These are phyloP conservation scores for Antrozous pallidus DNA, from an alignment of 2,797 vertebrate genomes.

Conservation along the genomic window DNA sequence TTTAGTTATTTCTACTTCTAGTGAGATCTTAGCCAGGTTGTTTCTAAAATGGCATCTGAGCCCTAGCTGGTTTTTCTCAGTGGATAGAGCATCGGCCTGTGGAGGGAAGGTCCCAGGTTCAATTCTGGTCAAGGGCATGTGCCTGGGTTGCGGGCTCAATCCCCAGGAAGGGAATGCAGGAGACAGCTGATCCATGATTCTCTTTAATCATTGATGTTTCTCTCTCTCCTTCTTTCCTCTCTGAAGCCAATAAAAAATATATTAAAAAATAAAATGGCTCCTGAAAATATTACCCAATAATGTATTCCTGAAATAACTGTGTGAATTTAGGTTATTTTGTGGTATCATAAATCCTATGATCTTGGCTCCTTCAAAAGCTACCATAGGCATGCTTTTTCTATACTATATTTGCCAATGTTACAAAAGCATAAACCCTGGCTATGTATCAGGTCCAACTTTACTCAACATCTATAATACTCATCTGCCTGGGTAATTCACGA, in stretches of 20 bases:
- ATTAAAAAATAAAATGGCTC: background rate
- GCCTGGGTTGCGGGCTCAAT: too few species aligned
- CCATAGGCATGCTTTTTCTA: background rate
- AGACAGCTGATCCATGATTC: too few species aligned
- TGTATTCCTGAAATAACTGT: slow-evolving; percentile 1
- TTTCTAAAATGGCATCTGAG: background rate
- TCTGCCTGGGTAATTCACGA: background rate
- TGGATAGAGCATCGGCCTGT: too few species aligned
- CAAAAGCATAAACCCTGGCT: background rate
- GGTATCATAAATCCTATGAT: background rate
- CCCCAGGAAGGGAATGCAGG: too few species aligned
- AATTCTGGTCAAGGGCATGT: too few species aligned
- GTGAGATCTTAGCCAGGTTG: background rate
- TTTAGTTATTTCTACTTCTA: slow-evolving; percentile 13
- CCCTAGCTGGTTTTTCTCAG: too few species aligned
- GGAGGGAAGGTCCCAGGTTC: too few species aligned
- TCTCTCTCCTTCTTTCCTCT: too few species aligned
- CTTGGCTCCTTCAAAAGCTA: background rate
- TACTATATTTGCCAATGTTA: background rate
- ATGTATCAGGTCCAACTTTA: background rate
- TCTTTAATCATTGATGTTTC: too few species aligned
- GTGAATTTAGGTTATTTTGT: background rate
- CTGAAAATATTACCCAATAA: background rate
- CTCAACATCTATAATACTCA: background rate
- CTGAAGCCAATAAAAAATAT: too few species aligned